Conservation (phyloP, 2,113 vertebrate species). For the Crotophaga sulcirostris region DNA sequence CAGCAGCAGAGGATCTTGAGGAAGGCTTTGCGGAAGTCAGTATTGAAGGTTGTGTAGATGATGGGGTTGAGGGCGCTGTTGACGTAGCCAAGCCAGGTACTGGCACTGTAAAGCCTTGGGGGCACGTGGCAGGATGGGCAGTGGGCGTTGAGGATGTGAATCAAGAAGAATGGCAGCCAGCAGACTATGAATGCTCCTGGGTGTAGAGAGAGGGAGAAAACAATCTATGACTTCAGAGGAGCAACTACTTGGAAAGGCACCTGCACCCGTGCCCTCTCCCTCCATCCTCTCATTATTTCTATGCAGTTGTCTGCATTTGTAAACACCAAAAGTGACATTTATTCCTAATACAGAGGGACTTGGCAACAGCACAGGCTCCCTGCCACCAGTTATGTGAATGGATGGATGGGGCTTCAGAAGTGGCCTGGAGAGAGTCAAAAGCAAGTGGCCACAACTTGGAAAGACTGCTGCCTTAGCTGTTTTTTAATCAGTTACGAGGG, state of each 20-base stretch:
- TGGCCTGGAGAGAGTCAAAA: not conserved
- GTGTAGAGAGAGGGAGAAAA: slow-evolving; percentile 42
- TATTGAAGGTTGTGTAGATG: slow-evolving; percentile 95
- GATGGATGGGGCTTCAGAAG: not conserved
- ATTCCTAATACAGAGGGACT: not conserved
- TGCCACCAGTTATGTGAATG: not conserved
- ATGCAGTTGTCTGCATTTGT: not conserved
- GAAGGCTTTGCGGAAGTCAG: slow-evolving; percentile 91
- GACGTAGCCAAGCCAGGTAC: slow-evolving; percentile 92
- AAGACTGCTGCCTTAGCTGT: not conserved
- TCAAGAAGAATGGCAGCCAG: slow-evolving; percentile 96
- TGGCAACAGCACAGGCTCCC: not conserved
- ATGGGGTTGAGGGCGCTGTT: slow-evolving; percentile 94
- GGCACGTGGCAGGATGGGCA: slow-evolving; percentile 86
- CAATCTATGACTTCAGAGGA: not conserved
- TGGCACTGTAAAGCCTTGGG: slow-evolving; percentile 87
- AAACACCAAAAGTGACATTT: rapidly evolving
- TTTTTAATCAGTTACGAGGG: not conserved
- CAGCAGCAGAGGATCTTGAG: slow-evolving; percentile 92
- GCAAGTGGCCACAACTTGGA: not conserved
- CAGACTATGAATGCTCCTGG: slow-evolving; percentile 92
- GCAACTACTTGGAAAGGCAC: not conserved
- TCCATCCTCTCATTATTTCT: not conserved
- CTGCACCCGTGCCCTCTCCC: not conserved
- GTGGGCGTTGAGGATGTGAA: slow-evolving; percentile 90